Evolutionary conservation across 2,888 invertebrate genomes (phyloP).

Genomic region (Autographa gamma): DNA sequence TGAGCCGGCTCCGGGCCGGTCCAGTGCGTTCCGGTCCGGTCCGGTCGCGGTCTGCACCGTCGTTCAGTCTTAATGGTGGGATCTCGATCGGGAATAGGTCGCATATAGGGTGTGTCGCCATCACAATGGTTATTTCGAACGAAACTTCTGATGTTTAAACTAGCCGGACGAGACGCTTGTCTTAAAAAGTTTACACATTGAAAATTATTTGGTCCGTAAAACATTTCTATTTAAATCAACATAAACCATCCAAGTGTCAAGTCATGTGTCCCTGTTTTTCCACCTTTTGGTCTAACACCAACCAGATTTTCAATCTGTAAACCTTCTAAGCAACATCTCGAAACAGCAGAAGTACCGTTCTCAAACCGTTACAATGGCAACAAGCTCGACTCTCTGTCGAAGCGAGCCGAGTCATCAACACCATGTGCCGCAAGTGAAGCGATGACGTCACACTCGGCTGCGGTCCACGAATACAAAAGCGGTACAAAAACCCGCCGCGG

Average conservation of each 20-base stretch:
- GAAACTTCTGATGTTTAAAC: background rate
- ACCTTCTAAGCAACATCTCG: background rate
- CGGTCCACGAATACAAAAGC: slow-evolving; percentile 26
- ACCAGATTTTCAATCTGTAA: background rate
- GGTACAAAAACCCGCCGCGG: slow-evolving; percentile 25
- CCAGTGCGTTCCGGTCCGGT: no score
- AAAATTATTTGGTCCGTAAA: background rate
- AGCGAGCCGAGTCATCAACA: slow-evolving; percentile 12
- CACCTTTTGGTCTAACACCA: background rate
- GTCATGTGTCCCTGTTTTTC: background rate
- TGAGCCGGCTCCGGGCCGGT: background rate
- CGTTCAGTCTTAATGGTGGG: slow-evolving; percentile 51
- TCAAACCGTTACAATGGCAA: slow-evolving; percentile 19
- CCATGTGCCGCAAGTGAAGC: slow-evolving; percentile 19
- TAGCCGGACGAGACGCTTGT: background rate
- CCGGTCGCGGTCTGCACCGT: slow-evolving; percentile 5
- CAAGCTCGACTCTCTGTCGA: slow-evolving; percentile 8
- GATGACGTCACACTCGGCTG: slow-evolving; percentile 8
- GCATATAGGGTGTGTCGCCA: slow-evolving; percentile 3
- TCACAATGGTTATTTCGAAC: slow-evolving; percentile 11
- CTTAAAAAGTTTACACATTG: background rate
- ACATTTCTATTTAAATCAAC: background rate
- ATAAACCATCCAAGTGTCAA: background rate
- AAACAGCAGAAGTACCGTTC: background rate
- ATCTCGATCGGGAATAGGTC: slow-evolving; percentile 12